These are phyloP conservation scores for Grammomys surdaster DNA, from an alignment of 2,113 vertebrate genomes.

Conservation along the genomic window DNA sequence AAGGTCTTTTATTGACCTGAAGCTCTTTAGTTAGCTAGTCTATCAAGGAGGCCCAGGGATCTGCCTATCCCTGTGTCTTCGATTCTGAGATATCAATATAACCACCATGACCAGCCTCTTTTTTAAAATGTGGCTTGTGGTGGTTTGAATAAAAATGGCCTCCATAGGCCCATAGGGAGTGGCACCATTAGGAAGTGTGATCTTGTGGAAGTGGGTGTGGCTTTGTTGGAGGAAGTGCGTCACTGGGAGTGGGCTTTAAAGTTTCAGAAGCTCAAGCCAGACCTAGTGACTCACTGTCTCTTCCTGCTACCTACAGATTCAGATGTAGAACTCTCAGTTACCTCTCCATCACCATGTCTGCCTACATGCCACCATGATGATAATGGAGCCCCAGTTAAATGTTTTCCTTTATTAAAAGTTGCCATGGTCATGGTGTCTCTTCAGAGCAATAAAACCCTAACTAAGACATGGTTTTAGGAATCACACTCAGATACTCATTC, in stretches of 20 bases:
- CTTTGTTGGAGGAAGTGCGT: not conserved
- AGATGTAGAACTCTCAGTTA: not conserved
- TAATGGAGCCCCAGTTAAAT: not conserved
- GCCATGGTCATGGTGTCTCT: not conserved
- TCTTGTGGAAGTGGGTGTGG: not conserved
- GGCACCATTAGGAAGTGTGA: not conserved
- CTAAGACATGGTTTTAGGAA: not conserved
- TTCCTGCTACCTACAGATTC: not conserved
- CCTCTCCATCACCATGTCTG: not conserved
- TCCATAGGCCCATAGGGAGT: not conserved
- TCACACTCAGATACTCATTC: not conserved
- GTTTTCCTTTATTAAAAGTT: not conserved
- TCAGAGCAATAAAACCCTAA: not conserved
- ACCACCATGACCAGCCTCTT: not conserved
- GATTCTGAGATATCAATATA: not conserved
- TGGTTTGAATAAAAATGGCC: not conserved
- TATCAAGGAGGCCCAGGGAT: not conserved
- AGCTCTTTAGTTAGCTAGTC: not conserved
- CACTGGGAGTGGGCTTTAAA: not conserved
- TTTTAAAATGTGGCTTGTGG: not conserved
- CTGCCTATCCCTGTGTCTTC: not conserved
- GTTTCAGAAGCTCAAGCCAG: not conserved
- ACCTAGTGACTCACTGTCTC: not conserved
- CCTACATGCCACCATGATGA: not conserved
- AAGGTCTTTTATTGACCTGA: not conserved